Conservation (phyloP, 2,113 vertebrate genomes). For the Callocephalon fimbriatum region DNA sequence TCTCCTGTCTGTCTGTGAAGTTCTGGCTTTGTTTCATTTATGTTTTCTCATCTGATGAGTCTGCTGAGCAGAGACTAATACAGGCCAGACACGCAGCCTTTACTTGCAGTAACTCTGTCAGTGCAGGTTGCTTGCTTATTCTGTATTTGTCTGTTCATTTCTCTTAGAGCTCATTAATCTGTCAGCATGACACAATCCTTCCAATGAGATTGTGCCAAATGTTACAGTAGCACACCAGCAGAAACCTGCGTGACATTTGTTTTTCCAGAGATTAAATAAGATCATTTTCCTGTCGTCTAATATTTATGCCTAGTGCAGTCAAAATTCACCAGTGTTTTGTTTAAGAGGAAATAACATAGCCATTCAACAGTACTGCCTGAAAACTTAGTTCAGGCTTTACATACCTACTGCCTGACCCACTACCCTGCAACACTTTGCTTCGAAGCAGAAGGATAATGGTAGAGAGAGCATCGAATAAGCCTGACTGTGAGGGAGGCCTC, state of each 20-base stretch:
- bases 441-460: neutral
- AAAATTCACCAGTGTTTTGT: neutral
- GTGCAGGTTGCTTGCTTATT: constrained; percentile 30
- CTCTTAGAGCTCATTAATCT: constrained; percentile 25
- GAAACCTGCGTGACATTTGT: neutral
- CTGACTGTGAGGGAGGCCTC: neutral
- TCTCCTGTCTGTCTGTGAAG: neutral
- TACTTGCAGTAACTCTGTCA: constrained; percentile 34
- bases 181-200: constrained; percentile 39
- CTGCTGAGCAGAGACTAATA: constrained; percentile 7
- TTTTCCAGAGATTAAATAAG: constrained; percentile 34
- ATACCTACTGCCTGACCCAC: neutral
- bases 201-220: constrained; percentile 23
- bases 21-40: neutral
- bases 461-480: neutral
- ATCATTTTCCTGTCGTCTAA: constrained; percentile 35
- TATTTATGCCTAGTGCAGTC: neutral
- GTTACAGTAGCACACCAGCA: constrained; percentile 35
- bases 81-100: constrained; percentile 1
- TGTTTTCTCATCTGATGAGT: constrained; percentile 39
- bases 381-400: constrained; percentile 30
- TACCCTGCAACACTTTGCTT: neutral
- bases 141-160: neutral
- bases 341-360: neutral
- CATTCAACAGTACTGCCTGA: neutral